Evolutionary conservation across 2,113 vertebrate genomes (phyloP).

Genomic region (Taxidea taxus): DNA sequence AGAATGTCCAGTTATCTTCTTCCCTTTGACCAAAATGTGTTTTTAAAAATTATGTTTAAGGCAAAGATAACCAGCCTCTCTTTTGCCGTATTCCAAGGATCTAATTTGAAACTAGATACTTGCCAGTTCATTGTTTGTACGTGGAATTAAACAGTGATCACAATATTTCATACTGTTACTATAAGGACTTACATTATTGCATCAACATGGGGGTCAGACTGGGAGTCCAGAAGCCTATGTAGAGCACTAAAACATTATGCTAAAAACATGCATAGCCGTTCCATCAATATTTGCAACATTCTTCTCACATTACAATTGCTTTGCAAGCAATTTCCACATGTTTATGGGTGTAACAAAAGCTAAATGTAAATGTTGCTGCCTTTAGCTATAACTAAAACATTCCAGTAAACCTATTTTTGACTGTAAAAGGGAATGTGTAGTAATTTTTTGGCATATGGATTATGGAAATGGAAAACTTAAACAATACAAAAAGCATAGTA

Average conservation of each 20-base stretch:
- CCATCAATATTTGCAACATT: slow-evolving; percentile 34
- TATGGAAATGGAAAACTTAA: slow-evolving; percentile 41
- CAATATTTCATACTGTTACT: slow-evolving; percentile 56
- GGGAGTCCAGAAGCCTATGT: background rate
- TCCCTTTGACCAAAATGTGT: slow-evolving; percentile 61
- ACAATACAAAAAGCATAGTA: slow-evolving; percentile 12
- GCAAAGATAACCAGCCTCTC: slow-evolving; percentile 57
- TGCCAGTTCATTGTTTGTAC: slow-evolving; percentile 73
- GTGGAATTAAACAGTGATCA: slow-evolving; percentile 75
- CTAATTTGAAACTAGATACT: slow-evolving; percentile 79
- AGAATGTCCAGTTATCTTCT: slow-evolving; percentile 69
- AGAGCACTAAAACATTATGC: slow-evolving; percentile 38
- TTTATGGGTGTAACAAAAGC: slow-evolving; percentile 75
- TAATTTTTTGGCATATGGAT: slow-evolving; percentile 48
- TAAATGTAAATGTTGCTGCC: slow-evolving; percentile 77
- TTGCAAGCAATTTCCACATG: slow-evolving; percentile 67
- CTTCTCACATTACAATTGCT: slow-evolving; percentile 51
- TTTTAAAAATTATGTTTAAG: slow-evolving; percentile 67
- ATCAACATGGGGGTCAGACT: background rate
- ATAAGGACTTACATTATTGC: slow-evolving; percentile 34
- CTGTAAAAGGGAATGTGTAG: slow-evolving; percentile 59
- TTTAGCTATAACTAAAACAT: slow-evolving; percentile 81
- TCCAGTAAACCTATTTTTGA: slow-evolving; percentile 85
- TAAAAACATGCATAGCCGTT: background rate
- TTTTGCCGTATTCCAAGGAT: slow-evolving; percentile 68